Evolutionary conservation across 2,113 vertebrate species (phyloP).

Genomic region (Brienomyrus longianalis): DNA sequence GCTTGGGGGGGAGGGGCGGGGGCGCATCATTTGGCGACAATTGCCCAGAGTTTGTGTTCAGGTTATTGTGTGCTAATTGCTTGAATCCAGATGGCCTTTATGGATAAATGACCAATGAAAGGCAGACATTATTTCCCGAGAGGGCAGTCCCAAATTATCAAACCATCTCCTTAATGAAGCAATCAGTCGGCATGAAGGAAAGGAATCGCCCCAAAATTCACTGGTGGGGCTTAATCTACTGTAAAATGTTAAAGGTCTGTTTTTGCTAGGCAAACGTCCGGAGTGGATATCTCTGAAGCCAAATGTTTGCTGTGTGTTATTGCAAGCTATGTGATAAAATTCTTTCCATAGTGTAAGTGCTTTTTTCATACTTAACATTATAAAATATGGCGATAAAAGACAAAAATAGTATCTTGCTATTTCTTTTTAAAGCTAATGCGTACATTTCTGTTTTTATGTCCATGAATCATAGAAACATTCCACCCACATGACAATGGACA

Average conservation of each 20-base stretch:
- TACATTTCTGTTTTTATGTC: not conserved
- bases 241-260: not conserved
- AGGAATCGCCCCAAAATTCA: not conserved
- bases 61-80: slow-evolving; percentile 22
- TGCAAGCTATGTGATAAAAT: not conserved
- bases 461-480: not conserved
- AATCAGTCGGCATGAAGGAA: not conserved
- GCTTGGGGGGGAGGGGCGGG: not conserved
- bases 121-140: not conserved
- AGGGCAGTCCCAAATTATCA: slow-evolving; percentile 13
- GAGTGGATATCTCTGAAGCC: not conserved
- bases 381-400: not conserved
- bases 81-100: slow-evolving; percentile 30
- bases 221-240: not conserved
- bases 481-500: not conserved
- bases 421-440: not conserved
- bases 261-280: not conserved
- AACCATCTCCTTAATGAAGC: slow-evolving; percentile 24
- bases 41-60: slow-evolving; percentile 1
- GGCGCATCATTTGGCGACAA: not conserved
- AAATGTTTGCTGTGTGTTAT: not conserved
- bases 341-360: not conserved
- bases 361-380: not conserved
- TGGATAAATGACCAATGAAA: slow-evolving; percentile 22
- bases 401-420: not conserved